phyloP scores from a whole-genome alignment of 2,113 vertebrate species.

The Amphilophus citrinellus region DNA sequence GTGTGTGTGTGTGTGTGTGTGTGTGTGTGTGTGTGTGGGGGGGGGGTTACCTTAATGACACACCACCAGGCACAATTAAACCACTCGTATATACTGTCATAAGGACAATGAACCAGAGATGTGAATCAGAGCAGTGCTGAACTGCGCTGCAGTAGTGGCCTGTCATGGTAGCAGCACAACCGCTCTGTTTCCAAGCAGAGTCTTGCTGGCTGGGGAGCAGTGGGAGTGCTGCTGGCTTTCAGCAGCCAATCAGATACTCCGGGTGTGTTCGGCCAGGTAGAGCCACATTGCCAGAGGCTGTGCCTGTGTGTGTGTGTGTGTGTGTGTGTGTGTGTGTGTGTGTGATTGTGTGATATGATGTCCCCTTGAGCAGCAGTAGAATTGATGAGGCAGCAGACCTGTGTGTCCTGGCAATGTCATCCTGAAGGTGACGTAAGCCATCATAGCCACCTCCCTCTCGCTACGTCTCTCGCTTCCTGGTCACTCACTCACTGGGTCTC shows the following conservation, averaged over 20 bases:
- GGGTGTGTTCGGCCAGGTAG: constrained; percentile 79
- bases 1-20: neutral
- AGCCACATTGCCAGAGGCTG: constrained; percentile 62
- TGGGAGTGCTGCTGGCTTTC: constrained; percentile 56
- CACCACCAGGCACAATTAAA: neutral
- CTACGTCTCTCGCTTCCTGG: constrained; percentile 32
- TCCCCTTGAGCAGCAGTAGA: constrained; percentile 73
- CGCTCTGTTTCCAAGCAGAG: constrained; percentile 81
- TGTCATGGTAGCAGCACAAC: constrained; percentile 57
- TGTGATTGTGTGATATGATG: constrained; percentile 59
- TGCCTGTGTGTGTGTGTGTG: constrained; percentile 13
- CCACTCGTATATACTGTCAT: neutral
- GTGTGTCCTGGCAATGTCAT: constrained; percentile 81
- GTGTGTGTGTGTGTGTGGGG: too few relatives aligned
- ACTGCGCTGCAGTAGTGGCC: constrained; percentile 57
- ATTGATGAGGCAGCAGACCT: constrained; percentile 84
- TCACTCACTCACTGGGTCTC: constrained; percentile 52
- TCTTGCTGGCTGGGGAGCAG: constrained; percentile 69
- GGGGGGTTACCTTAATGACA: neutral
- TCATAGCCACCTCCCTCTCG: constrained; percentile 52
- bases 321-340: constrained; percentile 20
- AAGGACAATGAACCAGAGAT: constrained; percentile 1
- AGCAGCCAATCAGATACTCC: constrained; percentile 69
- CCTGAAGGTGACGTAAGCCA: constrained; percentile 79
- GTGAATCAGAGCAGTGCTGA: constrained; percentile 35